Percentiles rank a stretch among this genome's conserved stretches.
Evolutionary conservation across 1,140 invertebrate genomes (phyloP).

Genomic region (Trachymyrmex cornetzi): DNA sequence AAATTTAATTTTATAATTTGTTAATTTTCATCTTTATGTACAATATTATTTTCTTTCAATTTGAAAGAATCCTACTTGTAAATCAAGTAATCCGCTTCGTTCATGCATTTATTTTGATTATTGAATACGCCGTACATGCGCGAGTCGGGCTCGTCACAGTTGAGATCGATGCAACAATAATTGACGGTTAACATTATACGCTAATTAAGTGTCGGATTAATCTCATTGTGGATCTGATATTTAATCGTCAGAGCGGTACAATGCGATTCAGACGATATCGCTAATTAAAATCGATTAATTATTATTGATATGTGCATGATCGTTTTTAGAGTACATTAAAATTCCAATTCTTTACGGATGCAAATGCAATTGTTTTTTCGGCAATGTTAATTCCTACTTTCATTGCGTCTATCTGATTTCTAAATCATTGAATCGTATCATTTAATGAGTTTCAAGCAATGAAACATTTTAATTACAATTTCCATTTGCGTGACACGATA

Average conservation of each 20-base stretch:
- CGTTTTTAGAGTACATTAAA: slow-evolving; percentile 56
- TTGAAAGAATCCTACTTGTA: not conserved
- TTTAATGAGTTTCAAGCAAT: not conserved
- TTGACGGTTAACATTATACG: slow-evolving; percentile 71
- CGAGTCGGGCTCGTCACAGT: slow-evolving; percentile 49
- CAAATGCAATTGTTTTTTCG: not conserved
- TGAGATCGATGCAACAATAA: slow-evolving; percentile 73
- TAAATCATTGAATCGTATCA: slow-evolving; percentile 39
- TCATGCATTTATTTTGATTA: slow-evolving; percentile 46
- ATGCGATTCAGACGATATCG: slow-evolving; percentile 54
- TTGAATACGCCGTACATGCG: not conserved
- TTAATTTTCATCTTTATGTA: not conserved
- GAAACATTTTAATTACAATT: not conserved
- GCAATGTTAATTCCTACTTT: slow-evolving; percentile 27
- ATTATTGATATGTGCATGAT: slow-evolving; percentile 75
- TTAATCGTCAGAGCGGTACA: not conserved
- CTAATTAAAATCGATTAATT: slow-evolving; percentile 69
- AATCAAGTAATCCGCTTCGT: slow-evolving; percentile 1
- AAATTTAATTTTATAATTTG: slow-evolving; percentile 10
- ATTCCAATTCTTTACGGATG: slow-evolving; percentile 42
- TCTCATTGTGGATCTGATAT: slow-evolving; percentile 40
- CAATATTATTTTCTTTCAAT: not conserved
- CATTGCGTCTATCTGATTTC: slow-evolving; percentile 39
- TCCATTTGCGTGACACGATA: not conserved
- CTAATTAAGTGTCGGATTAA: slow-evolving; percentile 64